phyloP scores from a whole-genome alignment of 2,797 vertebrate species.

The Hydrolagus colliei region DNA sequence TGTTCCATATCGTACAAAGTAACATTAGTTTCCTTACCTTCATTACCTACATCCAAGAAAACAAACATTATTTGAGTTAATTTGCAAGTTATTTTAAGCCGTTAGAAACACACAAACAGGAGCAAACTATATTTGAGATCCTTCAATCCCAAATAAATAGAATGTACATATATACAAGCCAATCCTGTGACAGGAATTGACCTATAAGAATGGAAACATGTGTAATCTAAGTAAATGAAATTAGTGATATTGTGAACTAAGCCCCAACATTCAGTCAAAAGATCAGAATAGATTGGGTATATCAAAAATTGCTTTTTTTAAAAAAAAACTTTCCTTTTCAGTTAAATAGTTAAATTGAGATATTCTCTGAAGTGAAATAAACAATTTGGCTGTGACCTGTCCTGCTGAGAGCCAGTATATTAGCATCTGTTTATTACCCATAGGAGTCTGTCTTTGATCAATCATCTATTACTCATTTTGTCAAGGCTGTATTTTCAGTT shows the following conservation, averaged over 20 bases:
- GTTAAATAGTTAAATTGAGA: neutral
- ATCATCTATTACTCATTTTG: neutral
- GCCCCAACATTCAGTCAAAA: neutral
- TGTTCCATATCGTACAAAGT: neutral
- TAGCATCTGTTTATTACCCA: neutral
- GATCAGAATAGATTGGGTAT: neutral
- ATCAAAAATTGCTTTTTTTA: conserved; percentile 2
- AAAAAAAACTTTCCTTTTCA: neutral
- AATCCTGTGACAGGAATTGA: neutral
- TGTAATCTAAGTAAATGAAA: neutral
- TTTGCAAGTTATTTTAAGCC: neutral
- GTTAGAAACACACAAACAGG: neutral
- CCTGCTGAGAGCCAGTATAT: neutral
- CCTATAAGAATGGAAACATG: neutral
- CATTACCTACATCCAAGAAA: neutral
- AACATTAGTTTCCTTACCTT: neutral
- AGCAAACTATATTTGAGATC: neutral
- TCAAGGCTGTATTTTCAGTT: conserved; percentile 1
- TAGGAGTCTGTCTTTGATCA: neutral
- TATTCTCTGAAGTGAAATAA: neutral
- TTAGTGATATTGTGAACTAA: neutral
- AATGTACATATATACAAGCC: neutral
- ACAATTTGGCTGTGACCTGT: neutral
- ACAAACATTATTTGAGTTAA: neutral
- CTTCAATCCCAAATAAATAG: neutral